Conservation (phyloP, 2,797 vertebrate species). For the Rousettus madagascariensis region DNA sequence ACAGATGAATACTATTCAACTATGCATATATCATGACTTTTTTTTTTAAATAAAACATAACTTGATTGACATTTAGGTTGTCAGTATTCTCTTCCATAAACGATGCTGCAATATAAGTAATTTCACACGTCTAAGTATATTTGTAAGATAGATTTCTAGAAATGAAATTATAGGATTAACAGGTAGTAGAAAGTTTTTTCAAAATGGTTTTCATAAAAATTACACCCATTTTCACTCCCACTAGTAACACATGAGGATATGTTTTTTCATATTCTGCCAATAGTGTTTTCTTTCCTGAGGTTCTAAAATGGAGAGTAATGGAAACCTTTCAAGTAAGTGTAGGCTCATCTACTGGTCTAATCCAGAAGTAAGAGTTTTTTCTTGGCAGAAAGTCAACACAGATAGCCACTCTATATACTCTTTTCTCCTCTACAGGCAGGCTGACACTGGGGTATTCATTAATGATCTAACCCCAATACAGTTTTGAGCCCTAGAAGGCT, state of each 20-base stretch:
- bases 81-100: neutral
- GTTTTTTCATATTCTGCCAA: neutral
- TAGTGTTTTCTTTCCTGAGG: neutral
- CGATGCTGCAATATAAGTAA: neutral
- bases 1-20: neutral
- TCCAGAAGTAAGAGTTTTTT: neutral
- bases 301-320: neutral
- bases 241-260: neutral
- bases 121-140: neutral
- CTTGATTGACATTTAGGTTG: neutral
- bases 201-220: constrained; percentile 32
- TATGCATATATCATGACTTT: neutral
- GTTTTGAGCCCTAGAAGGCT: neutral
- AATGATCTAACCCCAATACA: neutral
- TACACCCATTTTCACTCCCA: neutral
- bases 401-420: neutral
- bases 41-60: neutral
- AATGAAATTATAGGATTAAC: neutral
- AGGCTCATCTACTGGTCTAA: neutral
- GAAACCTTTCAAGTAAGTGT: constrained; percentile 10
- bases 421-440: neutral
- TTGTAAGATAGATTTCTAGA: constrained; percentile 10
- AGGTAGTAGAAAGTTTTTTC: neutral
- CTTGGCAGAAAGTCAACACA: neutral
- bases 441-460: neutral